Conservation (phyloP, 2,888 invertebrate genomes). For the Xestia xanthographa region DNA sequence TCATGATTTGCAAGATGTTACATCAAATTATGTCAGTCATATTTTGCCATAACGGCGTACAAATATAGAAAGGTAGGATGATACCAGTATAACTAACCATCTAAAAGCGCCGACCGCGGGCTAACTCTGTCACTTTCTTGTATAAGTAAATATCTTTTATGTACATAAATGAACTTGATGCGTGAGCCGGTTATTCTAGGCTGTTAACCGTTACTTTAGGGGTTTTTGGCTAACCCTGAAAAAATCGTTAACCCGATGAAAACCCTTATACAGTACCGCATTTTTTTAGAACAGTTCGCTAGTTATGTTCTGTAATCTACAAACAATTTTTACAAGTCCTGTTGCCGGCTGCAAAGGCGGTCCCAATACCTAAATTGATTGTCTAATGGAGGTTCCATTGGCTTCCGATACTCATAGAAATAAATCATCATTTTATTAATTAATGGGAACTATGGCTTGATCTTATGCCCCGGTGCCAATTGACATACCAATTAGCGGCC, state of each 20-base stretch:
- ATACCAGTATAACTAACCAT: too few relatives aligned
- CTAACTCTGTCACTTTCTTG: too few relatives aligned
- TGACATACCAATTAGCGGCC: background rate
- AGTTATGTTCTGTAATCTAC: background rate
- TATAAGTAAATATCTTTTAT: background rate
- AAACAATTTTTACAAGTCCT: background rate
- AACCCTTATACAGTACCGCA: background rate
- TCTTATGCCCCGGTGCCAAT: conserved; percentile 7
- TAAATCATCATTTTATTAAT: conserved; percentile 16
- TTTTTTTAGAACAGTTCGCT: background rate
- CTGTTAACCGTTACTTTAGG: background rate
- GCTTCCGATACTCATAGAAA: background rate
- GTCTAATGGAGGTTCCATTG: background rate
- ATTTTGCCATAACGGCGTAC: background rate
- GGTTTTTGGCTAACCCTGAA: background rate
- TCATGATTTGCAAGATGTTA: background rate
- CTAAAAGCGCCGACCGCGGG: too few relatives aligned
- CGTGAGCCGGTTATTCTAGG: background rate
- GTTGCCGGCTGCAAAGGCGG: too few relatives aligned
- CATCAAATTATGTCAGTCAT: background rate
- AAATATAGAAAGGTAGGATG: too few relatives aligned
- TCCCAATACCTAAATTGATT: background rate
- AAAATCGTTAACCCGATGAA: background rate
- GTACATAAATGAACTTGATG: background rate
- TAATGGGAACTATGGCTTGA: conserved; percentile 23